Evolutionary conservation across 2,888 invertebrate genomes (phyloP), one percentile per base, ranked within the genome.

Genomic region (Acleris cristana): DNA sequence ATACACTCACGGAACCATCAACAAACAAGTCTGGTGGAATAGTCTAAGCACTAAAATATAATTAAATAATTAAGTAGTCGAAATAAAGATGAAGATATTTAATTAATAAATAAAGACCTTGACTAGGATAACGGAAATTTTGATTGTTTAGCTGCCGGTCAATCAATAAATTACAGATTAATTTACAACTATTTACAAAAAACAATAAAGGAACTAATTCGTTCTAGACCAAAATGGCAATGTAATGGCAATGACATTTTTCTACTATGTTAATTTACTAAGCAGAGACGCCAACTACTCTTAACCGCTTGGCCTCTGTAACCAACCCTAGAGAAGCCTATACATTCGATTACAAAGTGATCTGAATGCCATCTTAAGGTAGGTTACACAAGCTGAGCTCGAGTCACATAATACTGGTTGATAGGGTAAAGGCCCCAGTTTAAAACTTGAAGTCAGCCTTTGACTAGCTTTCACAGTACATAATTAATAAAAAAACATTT

Each of bases 71-170:
- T 65, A 72, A 53, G 79, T 83, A 83, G 84, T 82, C 86, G 84
- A 80, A 80, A 78, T 81, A 81, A 82, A 84, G 78, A 72, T 76
- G 75, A 80, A 82, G 81, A 80, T 79, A 86, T 79, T 82, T 87
- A 88, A 89, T 48, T 48, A 91, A 91, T 91, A 90, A 88, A 78
- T 85, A 84, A 84, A 83, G 75, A 89, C 87, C 90, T 90, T 92
- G 92, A 92, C 92, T 92, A 92, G 92, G 90, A 89, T 82, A 80
- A 87, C 85, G 86, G 86, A 85, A 91, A 90, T 90, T 92, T 92
- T 77, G 88, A 87, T 85, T 80, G 85, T 81, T 83, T 79, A 79
- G 72, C 73, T 76, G 79, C 83, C 80, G 82, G 84, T 81, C 83
- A 80, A 76, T 79, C 70, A 89, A 89, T 89, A 90, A 90, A 87